These are phyloP conservation scores for Papilio elwesi DNA, from an alignment of 2,888 invertebrate genomes.

Conservation along the genomic window DNA sequence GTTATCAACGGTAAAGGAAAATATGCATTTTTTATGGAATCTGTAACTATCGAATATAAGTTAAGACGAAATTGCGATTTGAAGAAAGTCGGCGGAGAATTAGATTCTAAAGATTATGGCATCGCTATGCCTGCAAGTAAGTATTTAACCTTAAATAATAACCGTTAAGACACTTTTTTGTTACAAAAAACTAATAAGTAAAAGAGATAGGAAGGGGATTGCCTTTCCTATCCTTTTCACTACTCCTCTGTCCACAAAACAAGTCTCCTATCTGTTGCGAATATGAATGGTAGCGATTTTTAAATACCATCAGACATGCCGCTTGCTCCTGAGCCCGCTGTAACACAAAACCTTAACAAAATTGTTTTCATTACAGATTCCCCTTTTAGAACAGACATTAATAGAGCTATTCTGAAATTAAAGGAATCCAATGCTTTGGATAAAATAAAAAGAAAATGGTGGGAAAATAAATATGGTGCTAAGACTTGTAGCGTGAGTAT, in stretches of 20 bases:
- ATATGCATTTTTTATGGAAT: slow-evolving; percentile 99
- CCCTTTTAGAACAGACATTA: slow-evolving; percentile 90
- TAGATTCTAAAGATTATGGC: slow-evolving; percentile 94
- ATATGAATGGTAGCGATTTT: no score
- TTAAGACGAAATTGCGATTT: slow-evolving; percentile 92
- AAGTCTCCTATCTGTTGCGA: no score
- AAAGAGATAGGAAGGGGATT: no score
- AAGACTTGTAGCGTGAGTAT: slow-evolving; percentile 78
- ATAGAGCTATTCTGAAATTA: slow-evolving; percentile 92
- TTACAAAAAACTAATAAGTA: no score
- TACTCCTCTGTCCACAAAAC: no score
- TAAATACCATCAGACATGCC: no score
- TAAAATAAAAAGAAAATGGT: slow-evolving; percentile 94
- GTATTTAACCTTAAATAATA: slow-evolving; percentile 51
- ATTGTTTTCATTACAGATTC: slow-evolving; percentile 81
- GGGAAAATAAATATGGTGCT: slow-evolving; percentile 89
- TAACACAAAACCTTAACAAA: slow-evolving; percentile 1
- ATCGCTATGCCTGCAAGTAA: slow-evolving; percentile 93
- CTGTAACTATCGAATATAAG: slow-evolving; percentile 95
- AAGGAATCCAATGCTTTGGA: slow-evolving; percentile 93
- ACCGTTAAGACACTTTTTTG: no score
- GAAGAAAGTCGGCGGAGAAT: slow-evolving; percentile 90
- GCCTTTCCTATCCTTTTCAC: no score
- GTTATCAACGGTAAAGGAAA: slow-evolving; percentile 83
- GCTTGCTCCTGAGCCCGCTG: no score